These are phyloP conservation scores for Chalcis sispes DNA, from an alignment of 2,888 invertebrate genomes.

Conservation along the genomic window DNA sequence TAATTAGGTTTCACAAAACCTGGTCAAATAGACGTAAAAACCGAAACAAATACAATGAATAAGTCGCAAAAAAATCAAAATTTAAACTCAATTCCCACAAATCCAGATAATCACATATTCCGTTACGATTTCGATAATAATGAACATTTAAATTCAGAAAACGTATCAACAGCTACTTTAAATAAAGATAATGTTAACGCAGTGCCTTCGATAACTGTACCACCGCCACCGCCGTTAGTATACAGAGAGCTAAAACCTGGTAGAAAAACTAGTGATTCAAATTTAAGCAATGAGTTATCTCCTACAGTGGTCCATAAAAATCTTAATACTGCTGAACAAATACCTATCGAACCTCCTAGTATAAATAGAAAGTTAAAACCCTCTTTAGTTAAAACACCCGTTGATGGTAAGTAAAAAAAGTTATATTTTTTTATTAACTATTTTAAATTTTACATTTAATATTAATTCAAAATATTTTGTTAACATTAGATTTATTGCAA, in stretches of 20 bases:
- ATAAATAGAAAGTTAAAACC: constrained; percentile 84
- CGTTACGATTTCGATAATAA: constrained; percentile 78
- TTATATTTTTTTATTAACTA: neutral
- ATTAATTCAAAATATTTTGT: constrained; percentile 3
- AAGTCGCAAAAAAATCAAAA: constrained; percentile 77
- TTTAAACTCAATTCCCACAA: constrained; percentile 79
- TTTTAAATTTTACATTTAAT: constrained; percentile 15
- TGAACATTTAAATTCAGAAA: constrained; percentile 63
- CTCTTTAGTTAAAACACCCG: constrained; percentile 38
- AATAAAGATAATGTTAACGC: constrained; percentile 60
- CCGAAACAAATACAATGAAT: constrained; percentile 67
- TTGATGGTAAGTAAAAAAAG: constrained; percentile 65
- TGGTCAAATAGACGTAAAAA: constrained; percentile 76
- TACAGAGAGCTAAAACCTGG: constrained; percentile 80
- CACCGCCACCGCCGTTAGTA: constrained; percentile 79
- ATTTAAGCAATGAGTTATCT: constrained; percentile 75
- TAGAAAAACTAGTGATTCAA: constrained; percentile 73
- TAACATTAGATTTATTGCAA: constrained; percentile 69
- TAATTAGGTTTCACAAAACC: constrained; percentile 79
- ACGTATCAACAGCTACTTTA: constrained; percentile 76
- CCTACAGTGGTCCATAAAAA: constrained; percentile 66
- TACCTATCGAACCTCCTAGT: constrained; percentile 81
- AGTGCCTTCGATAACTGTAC: constrained; percentile 80
- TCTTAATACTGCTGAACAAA: constrained; percentile 70
- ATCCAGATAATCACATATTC: constrained; percentile 78